These are phyloP conservation scores for Hydrozoanthus gracilis DNA, from an alignment of 92 coral and sea anemone species.

Conservation along the genomic window DNA sequence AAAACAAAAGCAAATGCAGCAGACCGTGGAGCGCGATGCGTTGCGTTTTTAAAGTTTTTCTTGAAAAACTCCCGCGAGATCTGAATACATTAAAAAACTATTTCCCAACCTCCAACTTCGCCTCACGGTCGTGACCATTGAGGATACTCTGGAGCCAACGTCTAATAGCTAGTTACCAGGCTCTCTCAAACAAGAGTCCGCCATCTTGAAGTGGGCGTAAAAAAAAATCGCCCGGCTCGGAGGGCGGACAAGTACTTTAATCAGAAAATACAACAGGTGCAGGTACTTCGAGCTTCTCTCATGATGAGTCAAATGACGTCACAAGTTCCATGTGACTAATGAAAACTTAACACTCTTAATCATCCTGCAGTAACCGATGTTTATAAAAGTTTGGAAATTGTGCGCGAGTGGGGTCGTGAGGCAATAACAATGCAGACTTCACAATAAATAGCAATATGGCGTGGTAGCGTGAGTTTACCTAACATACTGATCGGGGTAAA, in stretches of 20 bases:
- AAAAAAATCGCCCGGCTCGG: too few relatives aligned
- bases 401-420: background rate
- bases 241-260: conserved; percentile 54
- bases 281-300: background rate
- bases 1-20: background rate
- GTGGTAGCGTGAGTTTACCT: background rate
- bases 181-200: too few relatives aligned
- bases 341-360: conserved; percentile 25
- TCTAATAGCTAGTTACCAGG: too few relatives aligned
- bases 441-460: too few relatives aligned
- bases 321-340: conserved; percentile 46
- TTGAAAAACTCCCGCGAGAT: too few relatives aligned
- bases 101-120: too few relatives aligned
- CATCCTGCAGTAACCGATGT: conserved; percentile 27
- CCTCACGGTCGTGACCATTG: too few relatives aligned
- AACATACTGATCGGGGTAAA: background rate
- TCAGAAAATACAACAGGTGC: conserved; percentile 65
- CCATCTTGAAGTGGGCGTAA: too few relatives aligned
- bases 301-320: conserved; percentile 71
- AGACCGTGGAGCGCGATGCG: background rate
- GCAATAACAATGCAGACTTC: background rate
- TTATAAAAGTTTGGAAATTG: conserved; percentile 5
- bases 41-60: too few relatives aligned
- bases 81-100: too few relatives aligned
- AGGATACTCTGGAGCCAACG: too few relatives aligned